phyloP scores from a whole-genome alignment of 2,797 vertebrate genomes.

The Mus caroli region DNA sequence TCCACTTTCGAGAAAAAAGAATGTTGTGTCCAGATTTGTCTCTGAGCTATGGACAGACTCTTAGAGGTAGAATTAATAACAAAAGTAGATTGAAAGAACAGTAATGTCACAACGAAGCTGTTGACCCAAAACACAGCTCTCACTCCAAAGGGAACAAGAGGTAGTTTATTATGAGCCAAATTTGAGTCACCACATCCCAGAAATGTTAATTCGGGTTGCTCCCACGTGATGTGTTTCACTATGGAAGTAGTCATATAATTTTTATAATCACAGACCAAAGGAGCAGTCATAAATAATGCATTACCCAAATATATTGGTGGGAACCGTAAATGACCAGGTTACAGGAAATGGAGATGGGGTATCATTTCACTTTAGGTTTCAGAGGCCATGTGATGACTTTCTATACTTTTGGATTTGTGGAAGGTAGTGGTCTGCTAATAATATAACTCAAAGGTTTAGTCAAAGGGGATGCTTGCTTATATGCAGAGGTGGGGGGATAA shows the following conservation, averaged over 20 bases:
- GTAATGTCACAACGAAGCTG: background rate
- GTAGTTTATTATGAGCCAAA: background rate
- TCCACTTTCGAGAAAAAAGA: background rate
- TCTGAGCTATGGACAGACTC: background rate
- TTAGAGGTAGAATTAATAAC: background rate
- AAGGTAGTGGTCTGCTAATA: background rate
- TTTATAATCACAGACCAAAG: background rate
- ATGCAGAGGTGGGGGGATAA: background rate
- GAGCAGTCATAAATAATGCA: background rate
- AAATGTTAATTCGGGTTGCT: background rate
- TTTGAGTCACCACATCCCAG: background rate
- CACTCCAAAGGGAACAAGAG: background rate
- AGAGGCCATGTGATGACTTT: background rate
- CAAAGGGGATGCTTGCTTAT: background rate
- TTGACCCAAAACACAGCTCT: background rate
- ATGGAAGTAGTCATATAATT: background rate
- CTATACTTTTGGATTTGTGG: background rate
- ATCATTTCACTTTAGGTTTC: background rate
- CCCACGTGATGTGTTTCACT: background rate
- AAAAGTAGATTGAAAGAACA: background rate
- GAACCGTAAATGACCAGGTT: background rate
- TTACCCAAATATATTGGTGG: background rate
- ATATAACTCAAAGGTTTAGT: background rate
- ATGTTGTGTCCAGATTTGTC: background rate
- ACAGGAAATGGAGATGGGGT: background rate